Evolutionary conservation across 2,113 vertebrate genomes (phyloP), one percentile per base, ranked within the genome.

Genomic region (Paramisgurnus dabryanus): DNA sequence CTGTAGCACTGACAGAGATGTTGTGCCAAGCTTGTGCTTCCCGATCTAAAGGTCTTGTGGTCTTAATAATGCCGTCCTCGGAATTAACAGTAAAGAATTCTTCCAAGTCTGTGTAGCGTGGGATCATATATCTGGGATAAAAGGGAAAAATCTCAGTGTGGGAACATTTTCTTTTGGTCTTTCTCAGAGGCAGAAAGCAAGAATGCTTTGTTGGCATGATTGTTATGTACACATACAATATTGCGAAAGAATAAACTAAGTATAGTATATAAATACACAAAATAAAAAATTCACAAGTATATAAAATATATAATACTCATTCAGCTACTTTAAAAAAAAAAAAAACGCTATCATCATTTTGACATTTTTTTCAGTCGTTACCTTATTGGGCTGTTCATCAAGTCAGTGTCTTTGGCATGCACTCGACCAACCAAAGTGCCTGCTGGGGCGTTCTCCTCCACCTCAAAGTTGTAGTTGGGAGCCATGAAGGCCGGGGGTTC

Each of bases 381-480:
- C 98, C 95, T 96, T 89, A 99, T 92, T 9, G 94, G 95, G 55
- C 93, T 97, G 88, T 97, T 97, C 82, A 95, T 96, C 72, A 94
- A 93, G 78, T 99, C 97, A 0, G 95, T 96, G 86, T 99, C 98
- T 93, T 96, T 96, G 89, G 97, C 98, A 68, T 98, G 96, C 6
- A 99, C 97, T 83, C 95, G 95, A 8, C 98, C 98, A 87, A 99
- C 97, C 84, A 90, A 80, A 3, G 96, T 96, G 64, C 96, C 96
- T 49, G 92, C 90, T 0, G 95, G 94, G 11, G 95, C 94, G 5
- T 99, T 99, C 89, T 99, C 98, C 83, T 96, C 94, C 41, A 99
- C 97, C 92, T 98, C 96, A 1, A 98, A 95, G 17, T 91, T 91
- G 49, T 99, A 99, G 84, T 88, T 90, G 40, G 95, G 91, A 60